Percentiles rank a stretch among this genome's conserved stretches.
Evolutionary conservation across 2,113 vertebrate species (phyloP).

Genomic region (Misgurnus anguillicaudatus): DNA sequence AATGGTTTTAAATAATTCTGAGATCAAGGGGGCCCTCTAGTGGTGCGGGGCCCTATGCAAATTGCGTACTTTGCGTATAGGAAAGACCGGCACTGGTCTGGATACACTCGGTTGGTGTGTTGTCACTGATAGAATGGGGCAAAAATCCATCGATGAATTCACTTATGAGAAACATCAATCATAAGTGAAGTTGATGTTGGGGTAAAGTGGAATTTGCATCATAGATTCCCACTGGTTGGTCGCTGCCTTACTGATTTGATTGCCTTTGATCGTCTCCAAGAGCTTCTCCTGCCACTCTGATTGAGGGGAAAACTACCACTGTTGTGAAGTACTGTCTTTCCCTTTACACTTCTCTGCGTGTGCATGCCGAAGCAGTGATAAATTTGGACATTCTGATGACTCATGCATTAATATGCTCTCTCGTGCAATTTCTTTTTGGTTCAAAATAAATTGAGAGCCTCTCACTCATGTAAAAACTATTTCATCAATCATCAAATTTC

Average conservation of each 20-base stretch:
- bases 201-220: slow-evolving; percentile 13
- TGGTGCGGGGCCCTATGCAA: too few relatives aligned
- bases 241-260: slow-evolving; percentile 1
- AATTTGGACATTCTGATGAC: background rate
- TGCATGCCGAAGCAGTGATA: background rate
- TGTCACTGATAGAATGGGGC: background rate
- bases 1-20: too few relatives aligned
- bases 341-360: background rate
- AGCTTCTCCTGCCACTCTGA: slow-evolving; percentile 14
- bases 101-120: background rate
- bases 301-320: slow-evolving; percentile 8
- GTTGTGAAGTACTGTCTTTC: background rate
- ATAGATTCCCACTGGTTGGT: slow-evolving; percentile 16
- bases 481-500: background rate
- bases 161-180: slow-evolving; percentile 6
- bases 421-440: background rate
- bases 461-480: background rate
- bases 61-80: too few relatives aligned
- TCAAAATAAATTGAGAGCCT: background rate
- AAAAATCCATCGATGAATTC: background rate
- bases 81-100: background rate
- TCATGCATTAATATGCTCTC: background rate
- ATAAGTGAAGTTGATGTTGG: background rate
- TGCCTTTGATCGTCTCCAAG: slow-evolving; percentile 24
- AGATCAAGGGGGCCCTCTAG: too few relatives aligned